A percentile compares a stretch with the other conserved stretches of the same genome.
Evolutionary conservation across 2,113 vertebrate genomes (phyloP).

Genomic region (Gallinago paraguaiae): DNA sequence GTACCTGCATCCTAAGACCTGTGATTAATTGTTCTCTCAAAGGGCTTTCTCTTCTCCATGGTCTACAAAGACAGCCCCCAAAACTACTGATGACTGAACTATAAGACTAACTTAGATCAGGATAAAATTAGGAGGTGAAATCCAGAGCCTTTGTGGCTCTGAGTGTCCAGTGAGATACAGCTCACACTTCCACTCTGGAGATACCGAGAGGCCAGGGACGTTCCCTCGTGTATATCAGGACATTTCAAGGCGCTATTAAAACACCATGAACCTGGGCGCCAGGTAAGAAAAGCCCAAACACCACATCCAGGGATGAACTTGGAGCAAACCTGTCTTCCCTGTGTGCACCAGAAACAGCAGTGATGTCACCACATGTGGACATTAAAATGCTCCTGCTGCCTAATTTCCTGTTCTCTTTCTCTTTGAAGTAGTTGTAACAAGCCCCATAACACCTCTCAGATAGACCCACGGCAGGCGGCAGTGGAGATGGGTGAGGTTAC

Average conservation of each 20-base stretch:
- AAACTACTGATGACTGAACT: not conserved
- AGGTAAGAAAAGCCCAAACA: not conserved
- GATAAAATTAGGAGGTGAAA: not conserved
- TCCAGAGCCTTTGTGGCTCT: not conserved
- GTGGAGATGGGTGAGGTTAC: not conserved
- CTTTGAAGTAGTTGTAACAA: not conserved
- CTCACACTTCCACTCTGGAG: not conserved
- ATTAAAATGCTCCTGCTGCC: not conserved
- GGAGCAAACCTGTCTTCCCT: not conserved
- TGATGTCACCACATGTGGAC: not conserved
- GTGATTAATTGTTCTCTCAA: not conserved
- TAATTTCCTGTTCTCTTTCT: not conserved
- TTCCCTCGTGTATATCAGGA: not conserved
- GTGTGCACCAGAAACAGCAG: not conserved
- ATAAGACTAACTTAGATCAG: not conserved
- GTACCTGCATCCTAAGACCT: fast-evolving
- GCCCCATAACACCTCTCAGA: not conserved
- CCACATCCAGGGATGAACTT: not conserved
- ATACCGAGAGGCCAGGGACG: not conserved
- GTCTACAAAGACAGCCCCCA: not conserved
- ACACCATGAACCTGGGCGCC: not conserved
- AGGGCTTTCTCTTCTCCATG: not conserved
- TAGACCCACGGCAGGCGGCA: not conserved
- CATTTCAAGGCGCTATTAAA: not conserved
- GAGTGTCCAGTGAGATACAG: not conserved